These are phyloP conservation scores for Phrynocephalus forsythii DNA, from an alignment of 2,797 vertebrate species.

Conservation along the genomic window DNA sequence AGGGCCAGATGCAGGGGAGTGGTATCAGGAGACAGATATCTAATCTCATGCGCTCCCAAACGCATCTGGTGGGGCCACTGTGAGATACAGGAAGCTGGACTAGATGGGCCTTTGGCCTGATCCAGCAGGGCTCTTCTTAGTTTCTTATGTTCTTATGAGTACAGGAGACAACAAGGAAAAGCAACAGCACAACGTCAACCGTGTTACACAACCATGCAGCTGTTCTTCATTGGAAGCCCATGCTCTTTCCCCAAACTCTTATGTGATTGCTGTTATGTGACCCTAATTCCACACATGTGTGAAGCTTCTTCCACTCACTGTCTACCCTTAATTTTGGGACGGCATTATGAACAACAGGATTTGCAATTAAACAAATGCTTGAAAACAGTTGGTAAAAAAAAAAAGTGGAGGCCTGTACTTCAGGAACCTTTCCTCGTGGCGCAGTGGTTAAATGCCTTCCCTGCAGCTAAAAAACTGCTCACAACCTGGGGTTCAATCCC, in stretches of 20 bases:
- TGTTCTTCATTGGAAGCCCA: constrained; percentile 19
- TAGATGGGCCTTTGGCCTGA: too few relatives aligned
- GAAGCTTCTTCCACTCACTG: neutral
- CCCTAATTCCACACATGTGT: neutral
- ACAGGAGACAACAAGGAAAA: neutral
- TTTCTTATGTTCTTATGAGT: too few relatives aligned
- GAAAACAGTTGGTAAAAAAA: neutral
- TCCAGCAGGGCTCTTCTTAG: too few relatives aligned
- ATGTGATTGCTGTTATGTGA: neutral
- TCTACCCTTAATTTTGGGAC: neutral
- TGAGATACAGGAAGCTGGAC: too few relatives aligned
- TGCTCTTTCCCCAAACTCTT: neutral
- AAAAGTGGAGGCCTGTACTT: neutral
- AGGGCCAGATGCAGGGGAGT: too few relatives aligned
- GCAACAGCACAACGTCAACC: neutral
- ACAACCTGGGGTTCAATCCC: too few relatives aligned
- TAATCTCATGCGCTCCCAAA: too few relatives aligned
- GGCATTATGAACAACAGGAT: too few relatives aligned
- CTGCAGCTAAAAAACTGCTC: too few relatives aligned
- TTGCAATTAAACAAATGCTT: neutral
- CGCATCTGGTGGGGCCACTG: too few relatives aligned
- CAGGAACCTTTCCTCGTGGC: neutral
- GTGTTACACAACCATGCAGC: constrained; percentile 3
- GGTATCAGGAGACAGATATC: too few relatives aligned
- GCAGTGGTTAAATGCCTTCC: too few relatives aligned